Conservation (phyloP, 1,140 invertebrate genomes). For the Brachionus plicatilis region DNA sequence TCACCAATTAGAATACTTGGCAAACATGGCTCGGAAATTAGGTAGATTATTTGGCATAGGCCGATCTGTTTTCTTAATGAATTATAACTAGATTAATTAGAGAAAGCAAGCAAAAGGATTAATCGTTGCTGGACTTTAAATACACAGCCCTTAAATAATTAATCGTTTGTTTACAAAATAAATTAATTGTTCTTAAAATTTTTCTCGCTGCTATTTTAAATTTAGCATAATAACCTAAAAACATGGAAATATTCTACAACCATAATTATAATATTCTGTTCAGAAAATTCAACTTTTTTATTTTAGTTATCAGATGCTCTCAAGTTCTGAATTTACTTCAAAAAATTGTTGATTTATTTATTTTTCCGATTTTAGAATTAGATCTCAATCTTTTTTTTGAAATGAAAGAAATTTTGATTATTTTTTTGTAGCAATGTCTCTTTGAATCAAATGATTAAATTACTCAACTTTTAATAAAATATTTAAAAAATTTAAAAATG, state of each 20-base stretch:
- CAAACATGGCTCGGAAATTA: not conserved
- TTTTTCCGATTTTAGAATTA: too few relatives aligned
- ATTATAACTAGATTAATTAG: not conserved
- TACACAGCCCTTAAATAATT: conserved; percentile 28
- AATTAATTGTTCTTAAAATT: not conserved
- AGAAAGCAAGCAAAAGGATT: not conserved
- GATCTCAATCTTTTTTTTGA: too few relatives aligned
- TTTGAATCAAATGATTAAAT: too few relatives aligned
- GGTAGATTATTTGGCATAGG: not conserved
- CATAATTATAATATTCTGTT: not conserved
- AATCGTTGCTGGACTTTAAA: not conserved
- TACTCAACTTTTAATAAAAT: too few relatives aligned
- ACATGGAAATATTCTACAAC: not conserved
- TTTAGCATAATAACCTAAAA: not conserved
- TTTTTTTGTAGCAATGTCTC: too few relatives aligned
- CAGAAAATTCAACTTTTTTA: not conserved
- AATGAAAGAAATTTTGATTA: too few relatives aligned
- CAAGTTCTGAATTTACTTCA: not conserved
- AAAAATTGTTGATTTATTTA: too few relatives aligned
- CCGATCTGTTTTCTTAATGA: conserved; percentile 20
- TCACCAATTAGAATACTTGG: not conserved
- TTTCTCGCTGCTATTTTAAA: not conserved
- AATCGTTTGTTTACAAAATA: conserved; percentile 10
- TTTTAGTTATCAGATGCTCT: not conserved
- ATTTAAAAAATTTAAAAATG: too few relatives aligned